Conservation (phyloP, 2,113 vertebrate species). For the Campylomormyrus tamandua region DNA sequence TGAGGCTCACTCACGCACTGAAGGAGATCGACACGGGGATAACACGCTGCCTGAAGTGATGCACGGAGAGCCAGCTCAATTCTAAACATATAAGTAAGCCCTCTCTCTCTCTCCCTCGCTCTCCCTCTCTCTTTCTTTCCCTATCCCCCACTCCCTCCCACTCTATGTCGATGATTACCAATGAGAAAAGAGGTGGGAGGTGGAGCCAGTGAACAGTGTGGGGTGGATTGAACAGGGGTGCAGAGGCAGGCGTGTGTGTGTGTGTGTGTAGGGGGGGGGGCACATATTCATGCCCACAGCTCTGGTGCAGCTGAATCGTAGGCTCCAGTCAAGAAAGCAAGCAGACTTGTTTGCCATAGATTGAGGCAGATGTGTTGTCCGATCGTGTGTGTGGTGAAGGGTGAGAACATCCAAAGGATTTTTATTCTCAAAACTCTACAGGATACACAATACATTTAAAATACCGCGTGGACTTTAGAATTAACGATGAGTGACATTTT, state of each 20-base stretch:
- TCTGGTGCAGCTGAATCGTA: not conserved
- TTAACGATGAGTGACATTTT: not conserved
- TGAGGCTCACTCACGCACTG: not conserved
- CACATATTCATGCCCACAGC: not conserved
- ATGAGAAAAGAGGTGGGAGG: slow-evolving; percentile 12
- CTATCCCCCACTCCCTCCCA: not conserved
- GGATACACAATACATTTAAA: not conserved
- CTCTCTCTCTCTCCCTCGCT: not conserved
- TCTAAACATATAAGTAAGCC: not conserved
- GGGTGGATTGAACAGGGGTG: not conserved
- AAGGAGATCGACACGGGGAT: not conserved
- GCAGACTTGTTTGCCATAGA: not conserved
- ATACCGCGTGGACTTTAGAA: not conserved
- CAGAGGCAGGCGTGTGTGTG: not conserved
- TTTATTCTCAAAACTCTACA: not conserved
- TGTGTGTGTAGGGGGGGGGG: no score
- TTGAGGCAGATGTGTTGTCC: not conserved
- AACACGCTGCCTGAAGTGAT: not conserved
- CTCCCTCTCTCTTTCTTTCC: not conserved
- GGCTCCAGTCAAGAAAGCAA: not conserved
- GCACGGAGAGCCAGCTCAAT: not conserved
- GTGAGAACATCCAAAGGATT: not conserved
- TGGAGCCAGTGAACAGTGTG: not conserved
- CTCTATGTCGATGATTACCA: slow-evolving; percentile 2
- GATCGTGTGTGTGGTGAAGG: not conserved